These are phyloP conservation scores for Oceanodroma tethys DNA, from an alignment of 2,113 vertebrate species.

Conservation along the genomic window DNA sequence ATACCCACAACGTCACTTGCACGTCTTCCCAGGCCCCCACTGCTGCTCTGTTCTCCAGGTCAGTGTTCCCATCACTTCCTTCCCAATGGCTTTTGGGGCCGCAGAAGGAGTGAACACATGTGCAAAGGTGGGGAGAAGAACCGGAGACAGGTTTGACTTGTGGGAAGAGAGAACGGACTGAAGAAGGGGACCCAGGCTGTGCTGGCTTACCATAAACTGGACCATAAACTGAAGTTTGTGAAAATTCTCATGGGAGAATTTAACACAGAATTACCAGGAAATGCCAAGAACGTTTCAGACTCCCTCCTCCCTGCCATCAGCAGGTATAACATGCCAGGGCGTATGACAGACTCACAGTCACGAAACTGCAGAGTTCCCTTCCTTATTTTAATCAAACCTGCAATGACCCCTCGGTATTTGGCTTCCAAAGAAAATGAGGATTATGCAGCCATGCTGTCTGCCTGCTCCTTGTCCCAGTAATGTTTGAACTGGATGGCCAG, in stretches of 20 bases:
- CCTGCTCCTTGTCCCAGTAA: not conserved
- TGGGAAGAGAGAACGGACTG: not conserved
- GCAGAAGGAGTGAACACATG: not conserved
- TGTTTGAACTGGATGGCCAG: not conserved
- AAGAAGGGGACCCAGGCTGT: not conserved
- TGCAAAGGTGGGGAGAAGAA: not conserved
- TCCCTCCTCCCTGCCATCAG: not conserved
- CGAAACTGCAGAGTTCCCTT: not conserved
- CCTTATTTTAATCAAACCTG: not conserved
- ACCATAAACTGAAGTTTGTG: not conserved
- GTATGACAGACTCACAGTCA: not conserved
- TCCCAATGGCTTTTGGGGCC: not conserved
- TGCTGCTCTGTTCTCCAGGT: not conserved
- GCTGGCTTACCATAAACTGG: not conserved
- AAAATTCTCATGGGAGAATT: not conserved
- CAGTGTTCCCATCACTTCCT: not conserved
- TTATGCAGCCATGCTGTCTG: not conserved
- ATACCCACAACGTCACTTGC: not conserved
- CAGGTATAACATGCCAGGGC: not conserved
- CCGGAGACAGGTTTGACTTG: not conserved
- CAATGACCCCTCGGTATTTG: not conserved
- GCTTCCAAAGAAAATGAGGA: not conserved
- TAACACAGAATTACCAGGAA: not conserved
- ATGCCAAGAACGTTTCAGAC: not conserved
- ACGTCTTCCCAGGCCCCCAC: accelerated